Evolutionary conservation across 2,113 vertebrate species (phyloP).

Genomic region (Seriola quinqueradiata): DNA sequence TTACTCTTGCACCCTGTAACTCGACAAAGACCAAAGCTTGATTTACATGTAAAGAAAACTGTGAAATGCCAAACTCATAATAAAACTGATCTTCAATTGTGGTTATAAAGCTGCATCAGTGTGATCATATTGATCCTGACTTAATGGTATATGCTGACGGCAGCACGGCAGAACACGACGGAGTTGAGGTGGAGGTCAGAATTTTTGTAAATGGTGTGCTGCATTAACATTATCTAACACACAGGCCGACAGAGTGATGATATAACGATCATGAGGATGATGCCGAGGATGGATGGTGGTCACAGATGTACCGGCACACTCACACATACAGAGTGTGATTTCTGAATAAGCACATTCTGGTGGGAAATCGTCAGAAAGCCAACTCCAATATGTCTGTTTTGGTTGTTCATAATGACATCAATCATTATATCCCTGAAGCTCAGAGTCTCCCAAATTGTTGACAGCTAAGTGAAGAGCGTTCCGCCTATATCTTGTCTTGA

Average conservation of each 20-base stretch:
- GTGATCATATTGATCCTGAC: constrained; percentile 30
- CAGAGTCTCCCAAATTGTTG: constrained; percentile 9
- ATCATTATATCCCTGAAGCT: constrained; percentile 12
- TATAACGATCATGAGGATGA: constrained; percentile 65
- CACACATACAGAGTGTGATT: constrained; percentile 69
- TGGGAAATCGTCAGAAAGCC: constrained; percentile 46
- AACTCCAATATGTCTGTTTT: constrained; percentile 39
- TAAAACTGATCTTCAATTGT: constrained; percentile 12
- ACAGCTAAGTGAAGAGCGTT: not conserved
- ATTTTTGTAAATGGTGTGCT: constrained; percentile 25
- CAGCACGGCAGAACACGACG: constrained; percentile 3
- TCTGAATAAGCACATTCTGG: constrained; percentile 78
- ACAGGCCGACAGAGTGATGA: constrained; percentile 57
- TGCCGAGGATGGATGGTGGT: constrained; percentile 60
- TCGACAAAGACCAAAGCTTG: not conserved
- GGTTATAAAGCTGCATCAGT: not conserved
- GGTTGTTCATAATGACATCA: constrained; percentile 38
- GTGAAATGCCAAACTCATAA: constrained; percentile 39
- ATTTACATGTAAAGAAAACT: not conserved
- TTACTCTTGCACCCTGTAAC: not conserved
- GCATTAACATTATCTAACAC: constrained; percentile 61
- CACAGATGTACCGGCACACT: constrained; percentile 71
- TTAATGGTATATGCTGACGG: constrained; percentile 27
- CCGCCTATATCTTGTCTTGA: not conserved
- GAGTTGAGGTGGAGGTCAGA: constrained; percentile 38